Conservation (phyloP, 2,888 invertebrate species). For the Eudemis profundana region DNA sequence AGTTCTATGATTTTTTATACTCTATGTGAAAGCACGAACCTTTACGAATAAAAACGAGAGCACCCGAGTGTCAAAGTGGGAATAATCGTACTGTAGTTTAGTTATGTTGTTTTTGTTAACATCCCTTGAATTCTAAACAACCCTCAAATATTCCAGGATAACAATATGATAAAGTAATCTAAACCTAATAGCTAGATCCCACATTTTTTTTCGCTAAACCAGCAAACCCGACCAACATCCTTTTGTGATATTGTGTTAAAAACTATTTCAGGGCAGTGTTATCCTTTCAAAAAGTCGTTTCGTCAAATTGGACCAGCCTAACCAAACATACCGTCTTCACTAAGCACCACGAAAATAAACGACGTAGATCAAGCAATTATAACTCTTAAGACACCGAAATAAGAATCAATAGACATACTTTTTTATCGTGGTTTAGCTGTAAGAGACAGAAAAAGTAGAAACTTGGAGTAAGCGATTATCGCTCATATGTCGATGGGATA, state of each 20-base stretch:
- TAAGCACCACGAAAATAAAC: neutral
- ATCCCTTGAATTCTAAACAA: too few species aligned
- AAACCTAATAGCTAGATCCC: too few species aligned
- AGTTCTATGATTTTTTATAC: too few species aligned
- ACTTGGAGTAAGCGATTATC: neutral
- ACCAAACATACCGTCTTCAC: neutral
- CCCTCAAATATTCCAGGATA: too few species aligned
- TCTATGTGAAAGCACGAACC: too few species aligned
- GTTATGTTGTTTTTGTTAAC: too few species aligned
- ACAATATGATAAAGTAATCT: too few species aligned
- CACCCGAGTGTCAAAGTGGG: too few species aligned
- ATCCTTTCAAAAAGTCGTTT: slow-evolving; percentile 24
- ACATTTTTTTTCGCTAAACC: too few species aligned
- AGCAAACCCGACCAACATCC: too few species aligned
- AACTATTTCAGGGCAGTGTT: neutral
- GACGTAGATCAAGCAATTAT: neutral
- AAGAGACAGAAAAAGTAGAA: neutral
- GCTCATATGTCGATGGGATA: neutral
- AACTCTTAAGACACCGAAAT: neutral
- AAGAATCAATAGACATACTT: neutral
- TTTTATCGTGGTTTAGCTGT: neutral
- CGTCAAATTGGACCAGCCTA: slow-evolving; percentile 2
- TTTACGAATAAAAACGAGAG: too few species aligned
- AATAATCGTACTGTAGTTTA: too few species aligned
- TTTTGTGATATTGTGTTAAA: slow-evolving; percentile 8